Evolutionary conservation across 2,113 vertebrate genomes (phyloP), one percentile per base, ranked within the genome.

Genomic region (Crocuta crocuta): DNA sequence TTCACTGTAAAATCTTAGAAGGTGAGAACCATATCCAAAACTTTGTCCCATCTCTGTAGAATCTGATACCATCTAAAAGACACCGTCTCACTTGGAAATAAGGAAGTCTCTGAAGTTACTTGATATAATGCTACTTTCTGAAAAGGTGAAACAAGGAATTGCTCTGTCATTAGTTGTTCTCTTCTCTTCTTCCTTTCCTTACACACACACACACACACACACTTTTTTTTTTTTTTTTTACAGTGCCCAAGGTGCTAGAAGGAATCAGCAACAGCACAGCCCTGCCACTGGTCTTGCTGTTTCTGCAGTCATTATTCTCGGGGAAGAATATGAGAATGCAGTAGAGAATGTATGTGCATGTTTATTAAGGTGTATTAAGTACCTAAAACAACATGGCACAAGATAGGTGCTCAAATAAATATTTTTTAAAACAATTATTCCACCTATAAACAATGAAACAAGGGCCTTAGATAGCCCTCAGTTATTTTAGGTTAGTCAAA

Each of bases 371-470:
- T 53, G 65, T 45, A 68, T 71, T 91, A 23, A 45, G 39, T n/a
- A 33, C 13, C 53, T 87, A 63, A 95, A 95, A 89, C 13, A 79
- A 86, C 50, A 71, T 10, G 15, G 31, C 43, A 91, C 23, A 48
- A 78, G 76, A 33, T 48, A 35, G n/a, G 28, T 82, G 58, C 90
- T 82, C 81, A 70, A 82, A 61, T 28, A 95, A 83, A 55, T 76
- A 74, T 91, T 39, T 93, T 45, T 85, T 91, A 23, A 66, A 85
- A 95, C 53, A 97, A 92, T 17, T 63, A 10, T 17, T 50, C 61
- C 61, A 91, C 83, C 35, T 78, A 83, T 48, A 73, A 91, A 71
- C 26, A 88, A 65, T 24, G 71, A 76, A 80, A 93, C 26, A 82
- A 21, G 90, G 61, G 50, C 31, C 35, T 95, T 95, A 68, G 45